These are phyloP conservation scores for Otolemur garnettii DNA, from an alignment of 2,113 vertebrate genomes.

Conservation along the genomic window DNA sequence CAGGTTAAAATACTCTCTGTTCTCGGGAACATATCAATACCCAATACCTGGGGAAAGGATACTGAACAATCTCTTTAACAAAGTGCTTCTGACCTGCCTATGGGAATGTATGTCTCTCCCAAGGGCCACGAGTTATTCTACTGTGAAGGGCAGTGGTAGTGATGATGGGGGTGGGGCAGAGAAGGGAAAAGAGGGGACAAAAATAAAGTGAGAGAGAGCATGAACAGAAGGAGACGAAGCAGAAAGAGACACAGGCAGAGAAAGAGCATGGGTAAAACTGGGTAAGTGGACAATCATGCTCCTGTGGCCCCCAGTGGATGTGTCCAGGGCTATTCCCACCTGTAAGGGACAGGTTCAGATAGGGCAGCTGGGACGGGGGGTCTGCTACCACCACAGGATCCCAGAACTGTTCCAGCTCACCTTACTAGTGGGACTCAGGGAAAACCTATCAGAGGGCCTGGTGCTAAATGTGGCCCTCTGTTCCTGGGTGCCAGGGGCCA, in stretches of 20 bases:
- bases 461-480: not conserved
- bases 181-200: not conserved
- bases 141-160: not conserved
- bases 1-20: not conserved
- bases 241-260: slow-evolving; percentile 63
- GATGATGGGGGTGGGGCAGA: not conserved
- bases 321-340: slow-evolving; percentile 88
- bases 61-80: not conserved
- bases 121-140: not conserved
- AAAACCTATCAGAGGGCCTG: not conserved
- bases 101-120: not conserved
- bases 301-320: slow-evolving; percentile 83
- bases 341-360: slow-evolving; percentile 73
- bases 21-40: not conserved
- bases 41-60: not conserved
- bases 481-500: not conserved
- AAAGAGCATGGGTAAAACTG: slow-evolving; percentile 79
- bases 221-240: not conserved
- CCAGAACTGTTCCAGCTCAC: not conserved
- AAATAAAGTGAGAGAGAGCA: not conserved
- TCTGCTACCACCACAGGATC: not conserved
- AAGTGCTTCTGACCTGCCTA: not conserved
- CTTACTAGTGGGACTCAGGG: not conserved
- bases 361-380: not conserved
- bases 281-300: slow-evolving; percentile 88